Evolutionary conservation across 2,113 vertebrate genomes (phyloP).

Genomic region (Ameiurus melas): DNA sequence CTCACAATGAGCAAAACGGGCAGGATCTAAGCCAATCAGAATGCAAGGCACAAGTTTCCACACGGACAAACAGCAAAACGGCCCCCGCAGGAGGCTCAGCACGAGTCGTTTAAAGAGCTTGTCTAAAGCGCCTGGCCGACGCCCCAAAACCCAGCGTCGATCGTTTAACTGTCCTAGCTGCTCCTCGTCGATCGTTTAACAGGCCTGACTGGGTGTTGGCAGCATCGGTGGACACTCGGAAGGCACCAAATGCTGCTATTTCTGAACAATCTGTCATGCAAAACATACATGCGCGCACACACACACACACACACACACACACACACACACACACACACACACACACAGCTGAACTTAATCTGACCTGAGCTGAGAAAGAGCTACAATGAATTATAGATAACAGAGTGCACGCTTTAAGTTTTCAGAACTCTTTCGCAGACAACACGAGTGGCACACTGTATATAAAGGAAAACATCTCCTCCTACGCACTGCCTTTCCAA

Average conservation of each 20-base stretch:
- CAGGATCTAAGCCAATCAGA: not conserved
- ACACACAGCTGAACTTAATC: conserved; percentile 23
- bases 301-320: conserved; percentile 31
- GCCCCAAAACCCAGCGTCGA: conserved; percentile 13
- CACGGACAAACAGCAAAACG: conserved; percentile 21
- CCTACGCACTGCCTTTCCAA: not conserved
- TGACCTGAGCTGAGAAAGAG: not conserved
- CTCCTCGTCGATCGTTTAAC: conserved; percentile 46
- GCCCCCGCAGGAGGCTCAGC: conserved; percentile 16
- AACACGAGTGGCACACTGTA: not conserved
- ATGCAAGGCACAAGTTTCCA: conserved; percentile 9
- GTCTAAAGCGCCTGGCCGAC: conserved; percentile 17
- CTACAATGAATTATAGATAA: conserved; percentile 19
- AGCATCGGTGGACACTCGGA: conserved; percentile 28
- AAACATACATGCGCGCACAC: conserved; percentile 16
- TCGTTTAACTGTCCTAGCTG: conserved; percentile 13
- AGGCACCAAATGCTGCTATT: conserved; percentile 41
- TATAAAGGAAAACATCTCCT: not conserved
- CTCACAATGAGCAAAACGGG: not conserved
- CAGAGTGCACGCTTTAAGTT: not conserved
- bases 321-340: conserved; percentile 32
- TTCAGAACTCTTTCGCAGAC: not conserved
- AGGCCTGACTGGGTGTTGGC: conserved; percentile 47
- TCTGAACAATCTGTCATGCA: conserved; percentile 47
- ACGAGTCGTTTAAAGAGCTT: conserved; percentile 30